Evolutionary conservation across 2,113 vertebrate species (phyloP).

Genomic region (Amphiprion ocellaris): DNA sequence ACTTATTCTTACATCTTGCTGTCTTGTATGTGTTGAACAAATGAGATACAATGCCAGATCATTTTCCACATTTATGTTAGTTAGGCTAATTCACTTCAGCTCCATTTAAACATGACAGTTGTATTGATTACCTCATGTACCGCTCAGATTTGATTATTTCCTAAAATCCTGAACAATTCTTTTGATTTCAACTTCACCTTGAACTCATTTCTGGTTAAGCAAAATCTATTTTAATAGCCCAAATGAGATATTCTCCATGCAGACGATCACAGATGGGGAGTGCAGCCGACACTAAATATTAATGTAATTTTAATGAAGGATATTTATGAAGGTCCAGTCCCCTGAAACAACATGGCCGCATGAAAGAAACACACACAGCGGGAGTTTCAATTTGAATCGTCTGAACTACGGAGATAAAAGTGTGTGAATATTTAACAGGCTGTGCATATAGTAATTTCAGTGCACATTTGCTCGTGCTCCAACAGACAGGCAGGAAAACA

Average conservation of each 20-base stretch:
- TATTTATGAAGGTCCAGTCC: slow-evolving; percentile 38
- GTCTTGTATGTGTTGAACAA: too few relatives aligned
- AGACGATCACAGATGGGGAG: slow-evolving; percentile 26
- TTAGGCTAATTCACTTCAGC: not conserved
- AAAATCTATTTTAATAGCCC: slow-evolving; percentile 39
- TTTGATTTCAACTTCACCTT: slow-evolving; percentile 15
- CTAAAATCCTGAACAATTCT: not conserved
- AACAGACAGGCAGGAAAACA: slow-evolving; percentile 20
- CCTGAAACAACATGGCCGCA: not conserved
- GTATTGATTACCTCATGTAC: not conserved
- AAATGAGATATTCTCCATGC: not conserved
- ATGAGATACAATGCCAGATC: too few relatives aligned
- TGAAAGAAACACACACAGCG: slow-evolving; percentile 42
- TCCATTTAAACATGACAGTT: not conserved
- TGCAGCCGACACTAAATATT: slow-evolving; percentile 17
- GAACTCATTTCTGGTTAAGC: not conserved
- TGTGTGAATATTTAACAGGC: slow-evolving; percentile 32
- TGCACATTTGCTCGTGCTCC: not conserved
- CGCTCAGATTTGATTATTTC: not conserved
- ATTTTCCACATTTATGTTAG: not conserved
- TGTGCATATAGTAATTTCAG: not conserved
- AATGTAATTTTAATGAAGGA: slow-evolving; percentile 39
- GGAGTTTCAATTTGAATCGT: slow-evolving; percentile 24
- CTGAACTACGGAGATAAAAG: slow-evolving; percentile 31
- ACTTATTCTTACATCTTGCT: too few relatives aligned